Evolutionary conservation across 2,113 vertebrate genomes (phyloP), one percentile per base, ranked within the genome.

Genomic region (Anarhynchus alexandrinus): DNA sequence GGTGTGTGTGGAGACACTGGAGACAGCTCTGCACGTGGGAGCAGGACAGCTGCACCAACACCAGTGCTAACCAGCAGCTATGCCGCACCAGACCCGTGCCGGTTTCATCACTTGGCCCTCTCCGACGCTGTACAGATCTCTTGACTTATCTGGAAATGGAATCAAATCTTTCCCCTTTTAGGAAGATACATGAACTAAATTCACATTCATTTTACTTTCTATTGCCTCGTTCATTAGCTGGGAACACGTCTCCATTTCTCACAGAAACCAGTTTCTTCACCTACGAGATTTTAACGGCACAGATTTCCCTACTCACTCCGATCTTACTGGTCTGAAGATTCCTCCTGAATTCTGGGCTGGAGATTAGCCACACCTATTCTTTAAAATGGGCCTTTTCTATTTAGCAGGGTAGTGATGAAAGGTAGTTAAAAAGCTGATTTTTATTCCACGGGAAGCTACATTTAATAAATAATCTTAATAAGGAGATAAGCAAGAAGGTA

Each of bases 91-190:
- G 36, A 57, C 12, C 49, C 34, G 2, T 1, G 19, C 23, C 5
- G 29, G 40, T 18, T 34, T 9, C 15, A 19, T 7, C 30, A 14
- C 43, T 20, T 2, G 5, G n/a, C n/a, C 58, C 42, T 17, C 12
- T 29, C 47, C 2, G 0, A 62, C 1, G 2, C 66, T 20, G 27
- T 11, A 34, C 3, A 20, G 19, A 19, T 23, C 57, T 29, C 47
- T 18, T 9, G 14, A 42, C 11, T 45, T 27, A 23, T 29, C 54
- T 40, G 30, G 79, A 59, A 67, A 74, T 5, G 19, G 23, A 58
- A 82, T 22, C 22, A 58, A 38, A 34, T 19, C 38, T 52, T 58
- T 22, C 17, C 32, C 25, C 4, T 54, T 70, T 21, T 17, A 21
- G 38, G 14, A 70, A 52, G 27, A 45, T 12, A 36, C 40, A 38